Evolutionary conservation across 2,888 invertebrate genomes (phyloP), one percentile per base, ranked within the genome.

Genomic region (Galerucella pusilla): DNA sequence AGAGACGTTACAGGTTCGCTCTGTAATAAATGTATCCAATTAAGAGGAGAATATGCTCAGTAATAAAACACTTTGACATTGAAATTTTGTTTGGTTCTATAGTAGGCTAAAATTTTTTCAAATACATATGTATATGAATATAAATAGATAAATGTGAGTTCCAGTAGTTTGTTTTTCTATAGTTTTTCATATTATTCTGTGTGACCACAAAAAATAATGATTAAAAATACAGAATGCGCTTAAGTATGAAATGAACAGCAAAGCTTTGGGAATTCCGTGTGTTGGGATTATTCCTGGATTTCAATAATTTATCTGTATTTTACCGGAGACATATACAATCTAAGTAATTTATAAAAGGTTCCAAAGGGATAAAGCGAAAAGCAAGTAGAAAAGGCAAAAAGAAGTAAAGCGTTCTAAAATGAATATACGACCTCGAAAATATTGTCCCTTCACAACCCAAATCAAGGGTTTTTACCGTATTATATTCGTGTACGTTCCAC

Each of bases 361-460:
- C 46, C 64, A 20, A 11, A 65, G 46, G 64, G 64, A 46, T 11
- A 16, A 65, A 10, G 20, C 45, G 46, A 46, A 65, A 64, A 45
- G 45, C 64, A 64, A 64, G 64, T 45, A 64, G 20, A 61, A 61
- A 46, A 45, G 11, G 46, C 64, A 65, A 65, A 65, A 65, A 65
- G 46, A 46, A 65, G 20, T 46, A 45, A 65, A 46, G 16, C 64
- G 20, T 65, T 65, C 64, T 46, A 46, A 65, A 65, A 65, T 65
- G 64, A 65, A 65, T 65, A 65, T 45, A 65, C 20, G 16, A 20
- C 6, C 42, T 46, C 64, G 25, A 65, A 65, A 65, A 45, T 65
- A 28, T 65, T 65, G 64, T 65, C 64, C 64, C 64, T 65, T 65
- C 64, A 65, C 64, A 45, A 65, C 45, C 64, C 11, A 65, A 65